Conservation (phyloP, 2,113 vertebrate genomes). For the Ptyas mucosa region DNA sequence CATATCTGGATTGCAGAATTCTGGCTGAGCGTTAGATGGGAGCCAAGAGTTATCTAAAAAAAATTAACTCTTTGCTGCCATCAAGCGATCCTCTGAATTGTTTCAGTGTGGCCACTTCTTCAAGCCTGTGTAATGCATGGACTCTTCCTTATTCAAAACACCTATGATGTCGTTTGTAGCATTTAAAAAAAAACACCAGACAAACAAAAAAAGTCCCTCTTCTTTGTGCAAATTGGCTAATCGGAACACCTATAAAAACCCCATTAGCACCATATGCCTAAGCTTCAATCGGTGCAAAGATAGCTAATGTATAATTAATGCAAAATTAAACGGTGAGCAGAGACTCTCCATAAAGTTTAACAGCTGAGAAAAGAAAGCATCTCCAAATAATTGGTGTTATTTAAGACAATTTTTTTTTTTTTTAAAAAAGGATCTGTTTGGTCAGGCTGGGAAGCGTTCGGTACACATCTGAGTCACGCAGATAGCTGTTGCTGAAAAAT, state of each 20-base stretch:
- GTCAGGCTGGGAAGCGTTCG: neutral
- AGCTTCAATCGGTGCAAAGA: constrained; percentile 14
- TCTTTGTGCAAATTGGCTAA: neutral
- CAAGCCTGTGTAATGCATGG: no score
- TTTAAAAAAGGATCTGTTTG: neutral
- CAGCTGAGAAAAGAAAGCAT: neutral
- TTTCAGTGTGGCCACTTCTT: no score
- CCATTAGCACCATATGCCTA: constrained; percentile 5
- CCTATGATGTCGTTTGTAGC: neutral
- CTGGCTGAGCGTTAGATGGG: no score
- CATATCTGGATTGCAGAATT: no score
- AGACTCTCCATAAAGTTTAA: constrained; percentile 21
- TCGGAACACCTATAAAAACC: neutral
- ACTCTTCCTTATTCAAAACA: neutral
- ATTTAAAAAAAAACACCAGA: neutral
- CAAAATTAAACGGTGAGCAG: constrained; percentile 30
- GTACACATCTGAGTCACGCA: neutral
- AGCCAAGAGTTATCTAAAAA: no score
- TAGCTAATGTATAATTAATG: constrained; percentile 37
- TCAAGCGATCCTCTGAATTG: no score
- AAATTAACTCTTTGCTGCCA: no score
- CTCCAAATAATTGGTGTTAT: constrained; percentile 4
- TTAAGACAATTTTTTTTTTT: neutral
- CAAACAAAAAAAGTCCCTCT: neutral
- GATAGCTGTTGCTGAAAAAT: neutral